Evolutionary conservation across 2,113 vertebrate genomes (phyloP).

Genomic region (Pheucticus melanocephalus): DNA sequence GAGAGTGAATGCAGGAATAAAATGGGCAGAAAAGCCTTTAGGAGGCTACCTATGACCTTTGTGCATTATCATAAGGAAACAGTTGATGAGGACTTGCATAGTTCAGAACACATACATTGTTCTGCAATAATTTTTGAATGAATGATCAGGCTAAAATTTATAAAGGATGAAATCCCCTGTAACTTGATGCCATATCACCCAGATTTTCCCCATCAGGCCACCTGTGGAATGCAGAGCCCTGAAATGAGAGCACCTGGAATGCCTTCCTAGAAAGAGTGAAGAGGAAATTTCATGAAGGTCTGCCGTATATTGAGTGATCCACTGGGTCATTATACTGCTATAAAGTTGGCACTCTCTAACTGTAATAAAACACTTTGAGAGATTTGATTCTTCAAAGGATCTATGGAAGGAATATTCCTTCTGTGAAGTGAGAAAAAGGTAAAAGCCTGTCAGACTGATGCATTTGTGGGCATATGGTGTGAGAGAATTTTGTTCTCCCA

Average conservation of each 20-base stretch:
- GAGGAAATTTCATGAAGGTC: neutral
- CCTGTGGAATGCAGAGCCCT: neutral
- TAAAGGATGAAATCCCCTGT: neutral
- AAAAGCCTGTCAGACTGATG: neutral
- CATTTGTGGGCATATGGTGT: accelerated
- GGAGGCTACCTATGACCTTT: neutral
- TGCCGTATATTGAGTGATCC: neutral
- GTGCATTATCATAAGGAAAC: neutral
- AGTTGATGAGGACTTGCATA: neutral
- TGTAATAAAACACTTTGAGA: neutral
- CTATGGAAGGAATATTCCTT: neutral
- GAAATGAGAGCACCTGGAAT: neutral
- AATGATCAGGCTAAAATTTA: neutral
- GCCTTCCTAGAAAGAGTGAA: neutral
- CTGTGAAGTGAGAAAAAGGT: neutral
- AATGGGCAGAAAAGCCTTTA: neutral
- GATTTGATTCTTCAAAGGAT: neutral
- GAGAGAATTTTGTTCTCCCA: neutral
- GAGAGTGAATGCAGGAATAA: neutral
- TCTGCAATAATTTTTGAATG: neutral
- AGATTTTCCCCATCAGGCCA: neutral
- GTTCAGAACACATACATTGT: neutral
- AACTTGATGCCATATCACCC: neutral
- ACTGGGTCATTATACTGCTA: neutral
- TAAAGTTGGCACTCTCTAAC: neutral